phyloP scores from a whole-genome alignment of 2,113 vertebrate genomes.

The Tupaia chinensis region DNA sequence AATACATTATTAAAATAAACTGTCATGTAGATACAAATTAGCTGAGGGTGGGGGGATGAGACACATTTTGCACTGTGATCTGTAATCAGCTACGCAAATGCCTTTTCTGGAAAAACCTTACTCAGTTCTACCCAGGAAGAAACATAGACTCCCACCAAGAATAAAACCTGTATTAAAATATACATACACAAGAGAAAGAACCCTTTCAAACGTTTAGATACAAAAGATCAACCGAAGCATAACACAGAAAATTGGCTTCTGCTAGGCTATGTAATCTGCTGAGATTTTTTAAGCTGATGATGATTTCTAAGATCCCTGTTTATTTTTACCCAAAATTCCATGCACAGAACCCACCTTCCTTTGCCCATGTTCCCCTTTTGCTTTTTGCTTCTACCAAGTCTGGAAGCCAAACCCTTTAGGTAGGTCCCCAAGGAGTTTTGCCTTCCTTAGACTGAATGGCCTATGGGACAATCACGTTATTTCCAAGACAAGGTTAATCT shows the following conservation, averaged over 20 bases:
- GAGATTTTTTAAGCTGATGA: neutral
- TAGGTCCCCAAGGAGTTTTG: constrained; percentile 65
- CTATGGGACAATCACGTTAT: constrained; percentile 56
- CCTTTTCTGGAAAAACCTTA: constrained; percentile 61
- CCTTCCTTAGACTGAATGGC: constrained; percentile 67
- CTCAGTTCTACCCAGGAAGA: constrained; percentile 37
- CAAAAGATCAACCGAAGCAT: constrained; percentile 42
- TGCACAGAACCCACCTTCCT: constrained; percentile 76
- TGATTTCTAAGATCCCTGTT: constrained; percentile 43
- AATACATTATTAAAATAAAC: constrained; percentile 65
- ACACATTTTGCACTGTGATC: constrained; percentile 24
- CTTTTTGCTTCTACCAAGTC: constrained; percentile 64
- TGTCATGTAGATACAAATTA: constrained; percentile 35
- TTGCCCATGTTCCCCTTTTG: constrained; percentile 71
- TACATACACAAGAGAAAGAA: constrained; percentile 12
- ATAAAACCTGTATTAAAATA: neutral
- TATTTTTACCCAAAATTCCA: constrained; percentile 61
- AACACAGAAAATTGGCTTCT: constrained; percentile 27
- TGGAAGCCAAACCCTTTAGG: constrained; percentile 62
- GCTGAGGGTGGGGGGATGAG: neutral
- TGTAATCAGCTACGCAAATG: constrained; percentile 55
- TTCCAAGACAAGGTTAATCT: constrained; percentile 74
- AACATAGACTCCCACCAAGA: constrained; percentile 26
- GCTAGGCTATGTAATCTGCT: constrained; percentile 38
- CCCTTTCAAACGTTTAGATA: neutral